Evolutionary conservation across 2,888 invertebrate genomes (phyloP), one percentile per base, ranked within the genome.

Genomic region (Epiblema foenella): DNA sequence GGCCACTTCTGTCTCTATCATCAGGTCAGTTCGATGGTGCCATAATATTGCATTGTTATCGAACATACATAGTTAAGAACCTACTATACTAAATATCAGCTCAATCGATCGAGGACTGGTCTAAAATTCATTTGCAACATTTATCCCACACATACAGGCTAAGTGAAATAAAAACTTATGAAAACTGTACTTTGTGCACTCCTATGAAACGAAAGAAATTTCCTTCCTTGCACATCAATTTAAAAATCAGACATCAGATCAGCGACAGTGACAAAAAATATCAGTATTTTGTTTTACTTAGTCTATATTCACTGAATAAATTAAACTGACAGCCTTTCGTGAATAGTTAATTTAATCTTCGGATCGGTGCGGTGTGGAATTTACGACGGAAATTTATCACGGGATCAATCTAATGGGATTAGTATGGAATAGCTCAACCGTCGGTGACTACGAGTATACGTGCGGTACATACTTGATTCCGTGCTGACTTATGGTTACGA

Each of bases 321-420:
- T 62, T 56, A 62, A 56, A 57, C 49, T 37, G 56, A 60, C 37
- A 46, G 18, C 37, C 49, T 62, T 66, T 66, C 60, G 67, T 20
- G 62, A 62, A 54, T 60, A 62, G 56, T 67, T 62, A 49, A 56
- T 60, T 60, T 70, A 60, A 70, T 70, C 65, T 66, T 52, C 54
- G 37, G 59, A 70, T 66, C 70, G 20, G 71, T 67, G 60, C 70
- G 20, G 71, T 67, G 60, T 49, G 51, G 71, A 39, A 67, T 71
- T 67, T 67, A 67, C 39, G 62, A 66, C 37, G 29, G 29, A 62
- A 67, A 33, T 60, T 71, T 67, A 71, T 67, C 67, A 10, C 18
- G 59, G 62, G 71, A 71, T 71, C 66, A 46, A 62, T 71, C 71
- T 62, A 71, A 71, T 66, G 62, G 66, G 66, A 71, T 71, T 71